Conservation (phyloP, 2,113 vertebrate species). For the Naja naja region DNA sequence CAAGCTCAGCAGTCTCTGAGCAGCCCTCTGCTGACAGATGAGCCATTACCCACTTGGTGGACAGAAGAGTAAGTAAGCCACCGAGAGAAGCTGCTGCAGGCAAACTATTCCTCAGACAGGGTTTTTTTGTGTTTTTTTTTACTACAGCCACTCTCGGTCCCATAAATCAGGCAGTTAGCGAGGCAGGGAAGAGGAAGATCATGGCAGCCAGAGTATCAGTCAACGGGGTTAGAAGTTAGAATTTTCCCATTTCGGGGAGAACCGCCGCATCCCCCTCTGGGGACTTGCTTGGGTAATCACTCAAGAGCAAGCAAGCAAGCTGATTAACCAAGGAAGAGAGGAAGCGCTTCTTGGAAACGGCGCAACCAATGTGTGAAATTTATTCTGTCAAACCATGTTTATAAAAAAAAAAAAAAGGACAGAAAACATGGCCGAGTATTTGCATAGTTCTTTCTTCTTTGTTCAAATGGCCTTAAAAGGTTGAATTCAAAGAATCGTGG, state of each 20-base stretch:
- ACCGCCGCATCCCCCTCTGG: background rate
- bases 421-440: background rate
- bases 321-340: background rate
- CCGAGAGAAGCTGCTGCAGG: background rate
- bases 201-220: background rate
- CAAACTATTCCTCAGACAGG: background rate
- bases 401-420: background rate
- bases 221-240: background rate
- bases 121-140: background rate
- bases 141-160: rapidly evolving
- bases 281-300: background rate
- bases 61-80: background rate
- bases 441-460: background rate
- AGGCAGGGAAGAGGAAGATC: background rate
- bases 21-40: background rate
- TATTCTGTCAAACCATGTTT: slow-evolving; percentile 1
- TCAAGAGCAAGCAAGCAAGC: slow-evolving; percentile 27
- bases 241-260: background rate
- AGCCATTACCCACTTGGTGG: background rate
- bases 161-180: slow-evolving; percentile 18
- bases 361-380: background rate
- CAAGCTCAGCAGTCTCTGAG: slow-evolving; percentile 7
- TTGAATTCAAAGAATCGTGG: background rate
- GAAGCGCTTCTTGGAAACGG: background rate
- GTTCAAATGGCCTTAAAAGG: background rate